A percentile compares a stretch with the other conserved stretches of the same genome.
These are phyloP conservation scores for Lepidocolaptes lacrymiger DNA, from an alignment of 2,797 vertebrate genomes.

Conservation along the genomic window DNA sequence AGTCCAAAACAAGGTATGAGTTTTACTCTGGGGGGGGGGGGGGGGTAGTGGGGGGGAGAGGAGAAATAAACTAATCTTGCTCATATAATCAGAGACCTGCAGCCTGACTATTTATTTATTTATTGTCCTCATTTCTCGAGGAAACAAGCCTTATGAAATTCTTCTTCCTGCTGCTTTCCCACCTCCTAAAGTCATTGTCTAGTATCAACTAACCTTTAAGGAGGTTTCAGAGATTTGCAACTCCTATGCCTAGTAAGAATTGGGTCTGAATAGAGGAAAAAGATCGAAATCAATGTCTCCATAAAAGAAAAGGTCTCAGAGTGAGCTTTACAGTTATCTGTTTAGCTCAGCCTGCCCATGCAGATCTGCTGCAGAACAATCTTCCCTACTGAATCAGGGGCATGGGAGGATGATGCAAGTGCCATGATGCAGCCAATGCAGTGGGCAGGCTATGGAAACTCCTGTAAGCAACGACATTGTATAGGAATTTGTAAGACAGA, in stretches of 20 bases:
- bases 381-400: neutral
- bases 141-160: neutral
- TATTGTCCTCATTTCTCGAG: neutral
- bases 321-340: neutral
- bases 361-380: neutral
- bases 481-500: neutral
- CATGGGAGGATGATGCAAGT: neutral
- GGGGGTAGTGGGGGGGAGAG: too few species aligned
- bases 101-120: neutral
- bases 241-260: neutral
- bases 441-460: neutral
- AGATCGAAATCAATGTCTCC: neutral
- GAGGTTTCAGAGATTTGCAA: neutral
- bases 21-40: rapidly evolving
- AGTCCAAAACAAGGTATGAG: neutral
- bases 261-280: neutral
- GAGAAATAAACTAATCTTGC: neutral
- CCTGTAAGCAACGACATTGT: neutral
- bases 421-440: neutral
- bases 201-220: neutral
- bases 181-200: neutral
- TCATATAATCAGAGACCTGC: neutral
- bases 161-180: neutral
- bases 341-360: neutral
- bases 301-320: neutral